Evolutionary conservation across 2,113 vertebrate species (phyloP).

Genomic region (Anhinga rufa): DNA sequence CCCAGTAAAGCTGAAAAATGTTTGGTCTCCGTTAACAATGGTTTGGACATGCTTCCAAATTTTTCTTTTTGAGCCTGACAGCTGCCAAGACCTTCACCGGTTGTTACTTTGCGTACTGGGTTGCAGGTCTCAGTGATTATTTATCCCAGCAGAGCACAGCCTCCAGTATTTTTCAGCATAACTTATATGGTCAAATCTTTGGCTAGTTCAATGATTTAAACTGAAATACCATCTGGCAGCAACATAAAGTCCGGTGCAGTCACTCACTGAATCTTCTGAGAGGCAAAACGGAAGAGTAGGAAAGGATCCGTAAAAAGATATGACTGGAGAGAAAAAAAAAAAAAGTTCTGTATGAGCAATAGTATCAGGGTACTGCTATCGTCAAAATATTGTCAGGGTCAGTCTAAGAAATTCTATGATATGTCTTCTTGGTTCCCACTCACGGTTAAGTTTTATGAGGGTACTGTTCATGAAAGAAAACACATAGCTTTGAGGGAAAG

Average conservation of each 20-base stretch:
- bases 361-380: background rate
- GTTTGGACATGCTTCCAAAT: background rate
- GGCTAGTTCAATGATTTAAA: background rate
- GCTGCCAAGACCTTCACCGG: background rate
- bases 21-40: background rate
- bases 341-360: background rate
- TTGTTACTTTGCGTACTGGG: background rate
- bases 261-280: background rate
- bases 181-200: background rate
- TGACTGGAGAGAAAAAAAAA: background rate
- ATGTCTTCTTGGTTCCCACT: background rate
- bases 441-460: background rate
- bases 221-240: background rate
- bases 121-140: background rate
- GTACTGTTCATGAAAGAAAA: background rate
- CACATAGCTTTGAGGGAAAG: background rate
- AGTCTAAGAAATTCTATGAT: background rate
- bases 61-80: background rate
- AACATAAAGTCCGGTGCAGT: background rate
- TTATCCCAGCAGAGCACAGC: background rate
- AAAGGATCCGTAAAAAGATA: background rate
- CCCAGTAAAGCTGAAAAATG: background rate
- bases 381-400: background rate
- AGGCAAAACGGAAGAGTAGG: background rate
- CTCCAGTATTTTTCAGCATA: background rate